Conservation (phyloP, 2,797 vertebrate genomes). For the Caiman crocodilus region DNA sequence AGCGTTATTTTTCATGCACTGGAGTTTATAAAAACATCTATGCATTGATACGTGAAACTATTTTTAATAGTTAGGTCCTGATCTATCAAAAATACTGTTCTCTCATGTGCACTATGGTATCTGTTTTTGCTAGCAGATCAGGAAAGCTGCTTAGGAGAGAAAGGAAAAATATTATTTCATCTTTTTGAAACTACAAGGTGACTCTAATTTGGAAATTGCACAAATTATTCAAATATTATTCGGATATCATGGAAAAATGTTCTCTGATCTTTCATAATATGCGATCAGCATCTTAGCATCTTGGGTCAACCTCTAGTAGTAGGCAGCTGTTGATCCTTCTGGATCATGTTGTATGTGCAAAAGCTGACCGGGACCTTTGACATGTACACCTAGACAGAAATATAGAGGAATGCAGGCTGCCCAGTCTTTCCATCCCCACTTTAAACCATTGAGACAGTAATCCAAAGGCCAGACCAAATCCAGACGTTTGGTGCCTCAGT, state of each 20-base stretch:
- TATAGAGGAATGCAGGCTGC: too few relatives aligned
- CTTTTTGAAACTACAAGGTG: not conserved
- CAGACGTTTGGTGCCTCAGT: too few relatives aligned
- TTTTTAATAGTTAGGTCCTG: not conserved
- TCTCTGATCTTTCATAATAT: rapidly evolving
- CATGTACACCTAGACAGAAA: rapidly evolving
- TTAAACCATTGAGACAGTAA: too few relatives aligned
- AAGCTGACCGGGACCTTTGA: not conserved
- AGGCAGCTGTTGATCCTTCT: too few relatives aligned
- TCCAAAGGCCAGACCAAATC: too few relatives aligned
- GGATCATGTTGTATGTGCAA: not conserved
- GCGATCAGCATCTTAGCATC: rapidly evolving
- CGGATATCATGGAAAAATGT: rapidly evolving
- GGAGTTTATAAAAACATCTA: not conserved
- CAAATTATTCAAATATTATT: not conserved
- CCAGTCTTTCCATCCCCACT: too few relatives aligned
- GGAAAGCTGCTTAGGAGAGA: not conserved
- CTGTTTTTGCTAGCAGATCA: not conserved
- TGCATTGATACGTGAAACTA: not conserved
- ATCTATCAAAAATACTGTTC: not conserved
- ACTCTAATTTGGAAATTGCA: not conserved
- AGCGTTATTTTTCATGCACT: too few relatives aligned
- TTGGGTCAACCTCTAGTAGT: not conserved
- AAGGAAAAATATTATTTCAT: not conserved
- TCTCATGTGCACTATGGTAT: not conserved